Conservation (phyloP, 2,888 invertebrate genomes). For the Brachynemurus nebulosus region DNA sequence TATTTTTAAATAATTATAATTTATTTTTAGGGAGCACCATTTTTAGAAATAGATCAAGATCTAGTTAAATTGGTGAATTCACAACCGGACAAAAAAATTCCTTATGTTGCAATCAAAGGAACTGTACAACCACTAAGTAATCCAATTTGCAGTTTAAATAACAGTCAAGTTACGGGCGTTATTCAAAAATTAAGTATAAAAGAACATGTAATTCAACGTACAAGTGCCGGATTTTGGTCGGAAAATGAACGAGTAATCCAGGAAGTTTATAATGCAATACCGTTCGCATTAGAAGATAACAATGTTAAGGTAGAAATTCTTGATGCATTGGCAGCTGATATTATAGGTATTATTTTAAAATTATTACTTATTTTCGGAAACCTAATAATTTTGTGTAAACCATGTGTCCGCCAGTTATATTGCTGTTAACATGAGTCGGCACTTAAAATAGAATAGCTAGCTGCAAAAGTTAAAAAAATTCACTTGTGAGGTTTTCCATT, state of each 20-base stretch:
- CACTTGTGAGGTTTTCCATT: no score
- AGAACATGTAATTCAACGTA: slow-evolving; percentile 71
- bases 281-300: slow-evolving; percentile 54
- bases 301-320: slow-evolving; percentile 56
- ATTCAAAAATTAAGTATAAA: slow-evolving; percentile 66
- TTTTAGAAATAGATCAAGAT: slow-evolving; percentile 48
- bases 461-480: no score
- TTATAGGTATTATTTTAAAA: slow-evolving; percentile 35
- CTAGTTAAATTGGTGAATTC: slow-evolving; percentile 46
- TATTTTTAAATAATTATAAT: no score
- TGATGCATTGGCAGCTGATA: slow-evolving; percentile 60
- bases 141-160: slow-evolving; percentile 60
- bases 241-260: slow-evolving; percentile 67
- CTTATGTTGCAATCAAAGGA: slow-evolving; percentile 64
- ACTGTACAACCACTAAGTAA: slow-evolving; percentile 60
- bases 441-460: no score
- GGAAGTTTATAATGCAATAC: slow-evolving; percentile 64
- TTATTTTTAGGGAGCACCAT: slow-evolving; percentile 48
- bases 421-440: no score
- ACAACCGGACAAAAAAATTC: slow-evolving; percentile 47
- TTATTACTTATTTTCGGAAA: no score
- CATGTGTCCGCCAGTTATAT: no score
- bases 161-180: slow-evolving; percentile 60
- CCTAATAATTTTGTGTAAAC: no score
- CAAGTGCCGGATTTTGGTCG: slow-evolving; percentile 75